Evolutionary conservation across 2,888 invertebrate species (phyloP), one percentile per base, ranked within the genome.

Genomic region (Petrophora chlorosata): DNA sequence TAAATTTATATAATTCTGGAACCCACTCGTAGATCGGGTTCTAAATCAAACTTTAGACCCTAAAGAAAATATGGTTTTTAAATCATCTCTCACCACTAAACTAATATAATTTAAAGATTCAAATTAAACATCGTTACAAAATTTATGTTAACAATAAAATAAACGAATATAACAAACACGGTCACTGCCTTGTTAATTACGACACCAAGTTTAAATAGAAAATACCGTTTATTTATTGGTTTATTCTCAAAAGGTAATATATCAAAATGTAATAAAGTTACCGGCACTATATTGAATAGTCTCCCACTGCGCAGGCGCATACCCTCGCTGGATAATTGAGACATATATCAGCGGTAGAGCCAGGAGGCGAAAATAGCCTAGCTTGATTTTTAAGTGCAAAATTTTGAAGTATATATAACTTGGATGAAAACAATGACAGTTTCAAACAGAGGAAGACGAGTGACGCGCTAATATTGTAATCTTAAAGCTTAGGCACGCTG

Each of bases 231-330:
- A 69, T 68, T 69, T 65, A 68, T 64, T 61, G 64, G 59, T 57
- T 55, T 53, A 60, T 55, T 60, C 65, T 66, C 60, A 63, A 59
- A 64, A 67, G 60, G 62, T 55, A 64, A 70, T 73, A 70, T 70
- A 42, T 60, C 57, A 55, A 53, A 51, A 47, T 43, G 53, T 47
- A 56, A 54, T 59, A 56, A 51, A 69, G 67, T 68, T 70, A 70
- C 65, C 59, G 60, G 43, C 28, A 41, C 54, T 67, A 69, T 73
- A 79, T 77, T 73, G 73, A 73, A 75, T 71, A 63, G 59, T 59
- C 73, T 65, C 85, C 85, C 73, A 80, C 79, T 76, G 84, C 61
- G 85, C 67, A 2, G 1, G 65, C 72, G 74, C 76, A 73, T 74
- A 71, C 70, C 53, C 63, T 42, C 23, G 53, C 34, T 48, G 57